Percentiles rank a stretch among this genome's conserved stretches.
phyloP scores from a whole-genome alignment of 2,888 invertebrate species.

The Drosophila meridiana region DNA sequence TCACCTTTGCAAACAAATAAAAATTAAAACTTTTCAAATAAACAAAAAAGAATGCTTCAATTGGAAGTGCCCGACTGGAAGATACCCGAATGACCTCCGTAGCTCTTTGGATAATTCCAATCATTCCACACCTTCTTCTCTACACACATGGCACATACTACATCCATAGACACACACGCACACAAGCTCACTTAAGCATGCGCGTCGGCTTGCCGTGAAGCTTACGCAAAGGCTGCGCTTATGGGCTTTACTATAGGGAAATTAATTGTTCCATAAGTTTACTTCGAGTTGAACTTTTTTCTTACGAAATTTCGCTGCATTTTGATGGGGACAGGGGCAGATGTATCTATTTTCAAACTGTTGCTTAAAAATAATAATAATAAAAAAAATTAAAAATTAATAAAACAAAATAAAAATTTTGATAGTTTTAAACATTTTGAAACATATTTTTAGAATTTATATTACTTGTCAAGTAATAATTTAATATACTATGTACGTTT shows the following conservation, averaged over 20 bases:
- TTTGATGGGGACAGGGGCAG: neutral
- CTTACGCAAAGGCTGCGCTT: neutral
- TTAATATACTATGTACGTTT: too few relatives aligned
- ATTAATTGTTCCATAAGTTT: neutral
- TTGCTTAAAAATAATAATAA: too few relatives aligned
- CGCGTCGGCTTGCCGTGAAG: neutral
- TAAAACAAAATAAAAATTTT: too few relatives aligned
- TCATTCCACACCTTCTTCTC: neutral
- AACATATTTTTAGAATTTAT: too few relatives aligned
- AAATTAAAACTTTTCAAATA: neutral
- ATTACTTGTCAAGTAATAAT: too few relatives aligned
- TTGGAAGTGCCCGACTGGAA: neutral
- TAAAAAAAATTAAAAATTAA: too few relatives aligned
- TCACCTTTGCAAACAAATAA: neutral
- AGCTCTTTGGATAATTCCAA: neutral
- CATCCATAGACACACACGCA: neutral
- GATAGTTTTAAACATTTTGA: too few relatives aligned
- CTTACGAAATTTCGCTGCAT: neutral
- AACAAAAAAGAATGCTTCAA: neutral
- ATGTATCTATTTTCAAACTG: neutral
- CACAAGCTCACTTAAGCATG: neutral
- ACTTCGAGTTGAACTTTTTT: neutral
- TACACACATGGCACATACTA: neutral
- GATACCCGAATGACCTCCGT: neutral
- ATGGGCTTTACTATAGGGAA: neutral